Evolutionary conservation across 2,797 vertebrate genomes (phyloP), one percentile per base, ranked within the genome.

Genomic region (Phalloptychus januarius): DNA sequence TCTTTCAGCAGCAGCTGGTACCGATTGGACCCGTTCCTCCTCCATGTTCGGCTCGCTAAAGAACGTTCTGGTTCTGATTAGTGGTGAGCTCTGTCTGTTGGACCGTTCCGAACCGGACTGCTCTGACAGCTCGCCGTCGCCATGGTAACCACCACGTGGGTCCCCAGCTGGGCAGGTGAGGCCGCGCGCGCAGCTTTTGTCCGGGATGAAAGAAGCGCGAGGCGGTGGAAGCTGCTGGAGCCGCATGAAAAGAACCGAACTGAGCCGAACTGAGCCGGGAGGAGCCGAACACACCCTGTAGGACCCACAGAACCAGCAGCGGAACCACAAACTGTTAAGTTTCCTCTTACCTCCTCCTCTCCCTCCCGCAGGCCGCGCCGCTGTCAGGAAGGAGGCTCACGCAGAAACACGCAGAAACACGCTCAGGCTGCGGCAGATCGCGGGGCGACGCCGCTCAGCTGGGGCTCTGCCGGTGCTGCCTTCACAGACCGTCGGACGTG

Each of bases 141-240:
- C 76, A 82, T 82, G 69, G 76, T 18, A 72, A 82, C 80, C 25
- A 36, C n/a, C 71, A 67, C 80, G 76, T 58, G 80, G 25, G 48
- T 16, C n/a, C 15, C 4, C 45, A 45, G 79, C 70, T 8, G 42
- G 16, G 79, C 88, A 89, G 88, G 85, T 89, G 85, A 89, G 71
- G 71, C 74, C 80, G 58, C 5, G 33, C 78, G 71, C 3, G 31
- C 20, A 58, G 46, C 88, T 85, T 88, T 91, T 90, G 90, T 91
- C 63, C n/a, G 8, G 38, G 61, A 75, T 46, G 69, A 76, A 82
- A 78, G 65, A 8, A 65, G 75, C 65, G 69, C 85, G 71, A 82
- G 67, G 54, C 83, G 79, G 15, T 89, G 84, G 88, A 89, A 87
- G n/a, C 79, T 88, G 85, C 85, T 88, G 84, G 89, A 87, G 11